phyloP scores from a whole-genome alignment of 2,113 vertebrate species.

The Scortum barcoo region DNA sequence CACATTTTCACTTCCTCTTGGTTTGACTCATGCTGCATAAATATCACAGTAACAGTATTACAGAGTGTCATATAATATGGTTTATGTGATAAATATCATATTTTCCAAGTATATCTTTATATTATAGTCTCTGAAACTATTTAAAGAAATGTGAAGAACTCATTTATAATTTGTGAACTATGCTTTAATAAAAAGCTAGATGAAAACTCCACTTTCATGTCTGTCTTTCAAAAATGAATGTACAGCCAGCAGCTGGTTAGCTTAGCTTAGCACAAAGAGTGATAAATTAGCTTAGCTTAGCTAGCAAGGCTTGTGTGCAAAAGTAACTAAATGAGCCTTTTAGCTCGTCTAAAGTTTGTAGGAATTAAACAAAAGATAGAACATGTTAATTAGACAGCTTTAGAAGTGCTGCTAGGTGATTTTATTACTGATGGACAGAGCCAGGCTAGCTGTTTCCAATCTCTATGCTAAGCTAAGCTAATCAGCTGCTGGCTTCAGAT shows the following conservation, averaged over 20 bases:
- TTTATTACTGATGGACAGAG: too few species aligned
- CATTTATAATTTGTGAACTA: not conserved
- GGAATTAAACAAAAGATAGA: not conserved
- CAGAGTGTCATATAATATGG: not conserved
- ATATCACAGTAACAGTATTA: not conserved
- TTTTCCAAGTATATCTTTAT: too few species aligned
- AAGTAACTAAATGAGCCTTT: too few species aligned
- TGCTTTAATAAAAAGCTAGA: not conserved
- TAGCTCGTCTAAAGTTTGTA: not conserved
- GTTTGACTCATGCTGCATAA: not conserved
- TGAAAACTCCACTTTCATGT: not conserved
- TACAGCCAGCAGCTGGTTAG: not conserved
- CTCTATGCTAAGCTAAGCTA: too few species aligned
- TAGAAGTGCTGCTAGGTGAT: not conserved
- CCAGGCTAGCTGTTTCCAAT: not conserved
- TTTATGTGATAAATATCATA: not conserved
- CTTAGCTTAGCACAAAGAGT: not conserved
- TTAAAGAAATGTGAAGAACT: not conserved
- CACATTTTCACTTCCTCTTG: not conserved
- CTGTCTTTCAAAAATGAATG: not conserved
- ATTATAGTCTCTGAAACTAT: not conserved
- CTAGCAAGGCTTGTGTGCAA: too few species aligned
- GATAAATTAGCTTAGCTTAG: too few species aligned
- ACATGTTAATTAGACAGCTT: too few species aligned
- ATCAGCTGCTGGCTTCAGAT: too few species aligned